Percentiles rank a stretch among this genome's conserved stretches.
These are phyloP conservation scores for Lampris incognitus DNA, from an alignment of 2,113 vertebrate species.

Conservation along the genomic window DNA sequence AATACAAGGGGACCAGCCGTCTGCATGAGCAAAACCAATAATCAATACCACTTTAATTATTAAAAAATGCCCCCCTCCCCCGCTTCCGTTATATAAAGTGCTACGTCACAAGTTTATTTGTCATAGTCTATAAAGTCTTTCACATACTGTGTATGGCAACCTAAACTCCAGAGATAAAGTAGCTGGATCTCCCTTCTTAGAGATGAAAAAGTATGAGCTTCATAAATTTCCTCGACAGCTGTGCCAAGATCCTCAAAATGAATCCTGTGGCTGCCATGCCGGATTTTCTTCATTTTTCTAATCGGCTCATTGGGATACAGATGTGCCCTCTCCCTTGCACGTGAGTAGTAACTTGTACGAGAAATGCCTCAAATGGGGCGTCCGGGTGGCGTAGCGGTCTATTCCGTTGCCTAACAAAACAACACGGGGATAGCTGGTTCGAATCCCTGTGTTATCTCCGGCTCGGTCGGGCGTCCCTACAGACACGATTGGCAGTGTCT, in stretches of 20 bases:
- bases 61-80: not conserved
- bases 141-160: slow-evolving; percentile 19
- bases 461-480: too few species aligned
- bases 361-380: not conserved
- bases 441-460: too few species aligned
- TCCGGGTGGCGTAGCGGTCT: too few species aligned
- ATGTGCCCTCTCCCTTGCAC: not conserved
- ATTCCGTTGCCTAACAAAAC: too few species aligned
- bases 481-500: too few species aligned
- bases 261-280: not conserved
- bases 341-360: not conserved
- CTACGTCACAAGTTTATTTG: slow-evolving; percentile 29
- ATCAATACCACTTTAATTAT: slow-evolving; percentile 47
- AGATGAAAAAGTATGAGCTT: slow-evolving; percentile 6
- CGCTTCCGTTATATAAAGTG: slow-evolving; percentile 33
- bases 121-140: slow-evolving; percentile 32
- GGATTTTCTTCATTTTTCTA: not conserved
- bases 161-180: slow-evolving; percentile 3
- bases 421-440: too few species aligned
- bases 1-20: slow-evolving; percentile 19
- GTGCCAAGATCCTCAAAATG: not conserved
- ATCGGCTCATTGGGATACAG: not conserved
- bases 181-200: slow-evolving; percentile 8
- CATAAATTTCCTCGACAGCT: not conserved
- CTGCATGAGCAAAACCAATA: slow-evolving; percentile 16